Evolutionary conservation across 2,113 vertebrate species (phyloP).

Genomic region (Bujurquina vittata): DNA sequence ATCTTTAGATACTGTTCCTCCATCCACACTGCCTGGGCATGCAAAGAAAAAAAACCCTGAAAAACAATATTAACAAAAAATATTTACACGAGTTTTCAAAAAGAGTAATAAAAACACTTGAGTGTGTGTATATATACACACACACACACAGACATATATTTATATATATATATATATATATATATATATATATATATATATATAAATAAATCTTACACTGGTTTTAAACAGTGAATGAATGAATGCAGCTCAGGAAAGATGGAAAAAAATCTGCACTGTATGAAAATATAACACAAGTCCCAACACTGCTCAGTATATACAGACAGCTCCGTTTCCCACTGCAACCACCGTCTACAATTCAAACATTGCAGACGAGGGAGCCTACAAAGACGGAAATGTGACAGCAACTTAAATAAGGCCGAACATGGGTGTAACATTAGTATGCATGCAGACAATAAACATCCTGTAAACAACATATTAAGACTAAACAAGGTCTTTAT

Average conservation of each 20-base stretch:
- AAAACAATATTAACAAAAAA: constrained; percentile 76
- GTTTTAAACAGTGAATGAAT: constrained; percentile 65
- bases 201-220: constrained; percentile 58
- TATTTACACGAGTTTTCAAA: constrained; percentile 80
- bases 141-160: too few relatives aligned
- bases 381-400: constrained; percentile 64
- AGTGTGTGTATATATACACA: too few relatives aligned
- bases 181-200: too few relatives aligned
- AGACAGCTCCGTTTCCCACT: constrained; percentile 34
- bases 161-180: too few relatives aligned
- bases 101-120: constrained; percentile 72
- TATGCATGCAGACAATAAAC: constrained; percentile 79
- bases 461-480: constrained; percentile 81
- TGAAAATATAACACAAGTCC: constrained; percentile 71
- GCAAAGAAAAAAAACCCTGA: constrained; percentile 62
- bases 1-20: constrained; percentile 49
- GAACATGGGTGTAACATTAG: constrained; percentile 73
- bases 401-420: constrained; percentile 81
- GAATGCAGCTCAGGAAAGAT: constrained; percentile 59
- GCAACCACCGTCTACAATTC: constrained; percentile 41
- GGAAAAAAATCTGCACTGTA: constrained; percentile 37
- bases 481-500: constrained; percentile 80
- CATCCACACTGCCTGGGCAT: constrained; percentile 68
- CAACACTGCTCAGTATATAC: constrained; percentile 60
- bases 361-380: constrained; percentile 51